Percentiles rank a stretch among this genome's conserved stretches.
Evolutionary conservation across 2,797 vertebrate genomes (phyloP).

Genomic region (Telmatherina bonti): DNA sequence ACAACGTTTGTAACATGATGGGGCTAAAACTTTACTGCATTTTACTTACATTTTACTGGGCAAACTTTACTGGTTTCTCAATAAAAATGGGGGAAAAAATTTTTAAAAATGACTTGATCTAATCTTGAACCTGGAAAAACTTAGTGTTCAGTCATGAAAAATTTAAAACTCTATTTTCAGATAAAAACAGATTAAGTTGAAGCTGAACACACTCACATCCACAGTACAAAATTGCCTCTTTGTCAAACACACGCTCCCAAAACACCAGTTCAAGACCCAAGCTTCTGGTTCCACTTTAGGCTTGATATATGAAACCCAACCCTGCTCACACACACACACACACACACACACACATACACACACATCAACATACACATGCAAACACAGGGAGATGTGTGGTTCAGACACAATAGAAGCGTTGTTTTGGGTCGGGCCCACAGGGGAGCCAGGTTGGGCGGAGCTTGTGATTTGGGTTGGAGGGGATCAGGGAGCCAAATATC

Average conservation of each 20-base stretch:
- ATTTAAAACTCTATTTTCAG: neutral
- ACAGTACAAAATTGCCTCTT: conserved; percentile 38
- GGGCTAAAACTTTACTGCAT: conserved; percentile 1
- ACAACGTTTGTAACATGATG: neutral
- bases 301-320: conserved; percentile 70
- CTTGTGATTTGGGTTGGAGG: conserved; percentile 34
- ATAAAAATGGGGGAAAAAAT: no score
- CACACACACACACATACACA: conserved; percentile 24
- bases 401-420: conserved; percentile 73
- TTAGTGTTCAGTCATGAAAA: conserved; percentile 1
- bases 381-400: conserved; percentile 43
- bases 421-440: conserved; percentile 55
- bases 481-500: conserved; percentile 28
- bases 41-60: no score
- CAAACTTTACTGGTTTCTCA: no score
- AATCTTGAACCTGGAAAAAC: neutral
- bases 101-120: neutral
- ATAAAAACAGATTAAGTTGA: conserved; percentile 13
- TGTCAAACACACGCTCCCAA: conserved; percentile 58
- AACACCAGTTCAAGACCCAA: conserved; percentile 60
- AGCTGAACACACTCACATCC: conserved; percentile 5
- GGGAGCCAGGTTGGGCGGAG: conserved; percentile 36
- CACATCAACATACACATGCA: conserved; percentile 29
- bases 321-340: conserved; percentile 32
- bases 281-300: conserved; percentile 79